Evolutionary conservation across 2,797 vertebrate species (phyloP), one percentile per base, ranked within the genome.

Genomic region (Ctenochaetus hawaiiensis): DNA sequence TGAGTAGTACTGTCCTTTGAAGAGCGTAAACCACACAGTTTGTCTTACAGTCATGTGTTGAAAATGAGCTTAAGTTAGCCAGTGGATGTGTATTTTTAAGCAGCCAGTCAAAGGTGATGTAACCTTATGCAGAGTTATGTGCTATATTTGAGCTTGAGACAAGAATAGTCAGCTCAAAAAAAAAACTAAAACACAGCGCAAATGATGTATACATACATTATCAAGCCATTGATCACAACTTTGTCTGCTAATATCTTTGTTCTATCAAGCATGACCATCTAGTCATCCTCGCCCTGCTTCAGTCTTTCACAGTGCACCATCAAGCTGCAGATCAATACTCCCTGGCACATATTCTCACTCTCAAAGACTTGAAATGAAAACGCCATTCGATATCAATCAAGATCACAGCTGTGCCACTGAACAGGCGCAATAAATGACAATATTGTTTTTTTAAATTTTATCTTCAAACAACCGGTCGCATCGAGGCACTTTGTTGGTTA

Each of bases 301-400:
- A 52, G 81, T 82, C 89, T 72, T 83, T 89, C 88, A 82, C 30
- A 37, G 76, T 66, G 84, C 79, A 75, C 76, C 85, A 87, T 87
- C 87, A 85, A 81, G 77, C 89, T 80, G 26, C 65, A n/a, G 85
- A 93, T 94, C 93, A 83, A 93, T 93, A 89, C 75, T 77, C 64
- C 67, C 83, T 88, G 89, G 87, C 85, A 86, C 89, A 90, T 82
- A 79, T 87, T 89, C 85, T 87, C 83, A 82, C 83, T 86, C 67
- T 56, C 59, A 84, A 85, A 92, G 87, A 85, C 84, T 87, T 80
- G 71, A 77, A 89, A 87, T 89, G 84, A 91, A 92, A 87, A 90
- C 26, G 75, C 58, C 62, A 86, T 92, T 93, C 82, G 0, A 89
- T 85, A 93, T 91, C 86, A 88, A 86, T 92, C 87, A 87, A 82